Evolutionary conservation across 2,888 invertebrate species (phyloP), one percentile per base, ranked within the genome.

Genomic region (Pardosa pseudoannulata): DNA sequence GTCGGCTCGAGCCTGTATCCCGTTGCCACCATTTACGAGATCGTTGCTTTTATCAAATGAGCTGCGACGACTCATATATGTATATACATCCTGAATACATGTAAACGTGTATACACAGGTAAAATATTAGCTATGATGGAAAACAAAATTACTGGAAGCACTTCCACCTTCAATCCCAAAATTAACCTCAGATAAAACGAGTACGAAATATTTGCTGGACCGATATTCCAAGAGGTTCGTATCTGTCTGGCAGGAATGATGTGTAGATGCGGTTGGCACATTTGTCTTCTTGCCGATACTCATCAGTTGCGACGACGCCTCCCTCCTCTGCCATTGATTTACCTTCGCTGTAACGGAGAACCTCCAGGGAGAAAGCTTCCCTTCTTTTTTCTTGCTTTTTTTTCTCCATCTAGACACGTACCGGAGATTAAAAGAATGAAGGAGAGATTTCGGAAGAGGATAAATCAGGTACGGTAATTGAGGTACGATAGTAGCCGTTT

Each of bases 271-370:
- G 56, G 56, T 36, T 9, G 56, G 3, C 56, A 6, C 56, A 23
- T 56, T 23, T 56, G 41, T 56, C 56, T 23, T 56, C 23, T 23
- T 23, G 56, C 19, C 11, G 56, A 56, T 56, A 56, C 19, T 23
- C 56, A 56, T 56, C 56, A 56, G 56, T 6, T 56, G 56, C 5
- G 6, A 56, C 56, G 56, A 19, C 56, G 56, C 23, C 56, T 56
- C 56, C 6, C n/a, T n/a, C 36, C 11, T 46, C 41, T 46, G 16
- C 41, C 41, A 46, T 46, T 46, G 41, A 46, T 46, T n/a, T 56
- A 19, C 16, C 23, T 16, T n/a, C n/a, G 56, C 23, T 56, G 65
- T 11, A 32, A 67, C 13, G 16, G 9, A 67, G 32, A 7, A n/a
- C 65, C 65, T 31, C 16, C 5, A 16, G 31, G 65, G 65, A 31